Conservation (phyloP, 2,113 vertebrate species). For the Todiramphus saurophagus region DNA sequence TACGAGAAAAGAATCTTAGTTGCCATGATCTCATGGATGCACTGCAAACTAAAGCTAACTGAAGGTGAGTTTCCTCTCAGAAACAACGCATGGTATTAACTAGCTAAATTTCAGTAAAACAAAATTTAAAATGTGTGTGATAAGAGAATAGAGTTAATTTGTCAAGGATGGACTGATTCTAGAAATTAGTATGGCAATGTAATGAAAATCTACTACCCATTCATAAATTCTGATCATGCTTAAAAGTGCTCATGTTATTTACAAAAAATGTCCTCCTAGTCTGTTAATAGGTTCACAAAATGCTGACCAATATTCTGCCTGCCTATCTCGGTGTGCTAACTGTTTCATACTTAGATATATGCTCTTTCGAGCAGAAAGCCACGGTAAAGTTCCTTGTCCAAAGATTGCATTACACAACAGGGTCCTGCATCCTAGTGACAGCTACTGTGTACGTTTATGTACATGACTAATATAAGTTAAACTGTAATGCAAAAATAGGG, state of each 20-base stretch:
- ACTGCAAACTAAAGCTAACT: not conserved
- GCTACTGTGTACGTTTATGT: not conserved
- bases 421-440: not conserved
- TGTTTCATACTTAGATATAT: not conserved
- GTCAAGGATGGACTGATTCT: not conserved
- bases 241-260: not conserved
- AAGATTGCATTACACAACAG: not conserved
- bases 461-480: not conserved
- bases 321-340: no score
- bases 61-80: not conserved
- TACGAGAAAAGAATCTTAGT: not conserved
- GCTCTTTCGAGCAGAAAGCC: not conserved
- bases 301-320: not conserved
- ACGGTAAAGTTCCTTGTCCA: not conserved
- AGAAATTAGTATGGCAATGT: not conserved
- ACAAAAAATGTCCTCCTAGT: not conserved
- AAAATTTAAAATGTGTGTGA: not conserved
- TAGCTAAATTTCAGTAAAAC: not conserved
- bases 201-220: not conserved
- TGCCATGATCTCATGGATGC: not conserved
- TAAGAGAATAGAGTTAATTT: not conserved
- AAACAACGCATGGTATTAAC: not conserved
- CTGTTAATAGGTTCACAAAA: not conserved
- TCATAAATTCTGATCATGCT: not conserved
- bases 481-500: not conserved